A percentile compares a stretch with the other conserved stretches of the same genome.
phyloP scores from a whole-genome alignment of 2,888 invertebrate species.

The Cactoblastis cactorum region DNA sequence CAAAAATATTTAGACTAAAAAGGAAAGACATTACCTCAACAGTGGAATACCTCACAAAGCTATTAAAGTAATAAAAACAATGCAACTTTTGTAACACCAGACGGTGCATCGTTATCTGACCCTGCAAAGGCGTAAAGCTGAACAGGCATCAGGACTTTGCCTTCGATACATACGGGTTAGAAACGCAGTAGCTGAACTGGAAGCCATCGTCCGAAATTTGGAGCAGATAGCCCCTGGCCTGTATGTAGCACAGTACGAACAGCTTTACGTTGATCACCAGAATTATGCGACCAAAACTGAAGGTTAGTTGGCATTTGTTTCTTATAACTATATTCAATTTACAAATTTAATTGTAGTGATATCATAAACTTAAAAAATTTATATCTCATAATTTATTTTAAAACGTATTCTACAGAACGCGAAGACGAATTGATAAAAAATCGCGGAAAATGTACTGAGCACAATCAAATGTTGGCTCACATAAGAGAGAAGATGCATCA shows the following conservation, averaged over 20 bases:
- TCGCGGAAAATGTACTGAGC: conserved; percentile 64
- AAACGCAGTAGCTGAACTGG: conserved; percentile 62
- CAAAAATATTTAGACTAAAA: no score
- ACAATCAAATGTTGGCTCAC: conserved; percentile 70
- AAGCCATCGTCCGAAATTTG: conserved; percentile 52
- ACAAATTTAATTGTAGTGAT: no score
- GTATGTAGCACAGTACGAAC: conserved; percentile 66
- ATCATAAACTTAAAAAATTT: no score
- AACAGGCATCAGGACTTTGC: conserved; percentile 57
- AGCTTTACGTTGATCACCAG: conserved; percentile 60
- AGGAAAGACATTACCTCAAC: no score
- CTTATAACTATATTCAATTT: no score
- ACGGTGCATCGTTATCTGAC: conserved; percentile 57
- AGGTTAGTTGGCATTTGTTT: conserved; percentile 38
- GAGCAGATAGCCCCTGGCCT: conserved; percentile 66
- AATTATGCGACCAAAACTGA: conserved; percentile 65
- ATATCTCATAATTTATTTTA: no score
- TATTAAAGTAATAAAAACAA: no score
- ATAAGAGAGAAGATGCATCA: conserved; percentile 74
- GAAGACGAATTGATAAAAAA: conserved; percentile 70
- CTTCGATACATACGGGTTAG: conserved; percentile 61
- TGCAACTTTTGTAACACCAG: conserved; percentile 28
- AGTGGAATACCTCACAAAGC: no score
- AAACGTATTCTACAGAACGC: conserved; percentile 62
- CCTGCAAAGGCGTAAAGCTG: conserved; percentile 57